Evolutionary conservation across 2,888 invertebrate genomes (phyloP).

Genomic region (Crossocerus cetratus): DNA sequence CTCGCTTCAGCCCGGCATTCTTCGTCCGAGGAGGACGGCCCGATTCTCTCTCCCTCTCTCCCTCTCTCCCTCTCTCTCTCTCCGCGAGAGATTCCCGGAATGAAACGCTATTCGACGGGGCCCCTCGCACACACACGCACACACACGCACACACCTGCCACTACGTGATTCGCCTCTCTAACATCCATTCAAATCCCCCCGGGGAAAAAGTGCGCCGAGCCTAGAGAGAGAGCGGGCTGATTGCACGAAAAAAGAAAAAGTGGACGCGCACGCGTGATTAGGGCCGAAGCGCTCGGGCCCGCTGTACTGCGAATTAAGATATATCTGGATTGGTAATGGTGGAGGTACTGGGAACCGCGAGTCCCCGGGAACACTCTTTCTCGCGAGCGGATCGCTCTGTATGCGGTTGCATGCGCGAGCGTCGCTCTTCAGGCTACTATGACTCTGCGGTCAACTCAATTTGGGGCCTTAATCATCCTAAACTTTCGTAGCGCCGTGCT

Average conservation of each 20-base stretch:
- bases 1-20: constrained; percentile 16
- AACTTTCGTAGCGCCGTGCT: background rate
- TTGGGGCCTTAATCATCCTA: constrained; percentile 2
- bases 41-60: constrained; percentile 14
- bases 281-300: background rate
- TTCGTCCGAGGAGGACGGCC: no score
- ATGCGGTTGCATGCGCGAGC: background rate
- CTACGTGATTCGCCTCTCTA: constrained; percentile 60
- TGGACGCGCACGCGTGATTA: background rate
- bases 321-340: constrained; percentile 9
- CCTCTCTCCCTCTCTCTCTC: no score
- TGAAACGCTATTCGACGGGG: constrained; percentile 50
- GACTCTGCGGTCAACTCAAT: background rate
- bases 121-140: no score
- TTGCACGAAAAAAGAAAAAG: constrained; percentile 16
- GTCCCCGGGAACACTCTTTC: background rate
- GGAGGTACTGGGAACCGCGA: background rate
- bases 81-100: constrained; percentile 41
- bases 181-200: constrained; percentile 42
- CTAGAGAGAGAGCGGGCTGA: constrained; percentile 20
- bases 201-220: constrained; percentile 41
- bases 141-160: constrained; percentile 55
- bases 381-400: background rate
- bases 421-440: background rate
- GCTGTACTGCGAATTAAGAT: constrained; percentile 11